These are phyloP conservation scores for Sinopyrophorus schimmeli DNA, from an alignment of 2,888 invertebrate genomes.

Conservation along the genomic window DNA sequence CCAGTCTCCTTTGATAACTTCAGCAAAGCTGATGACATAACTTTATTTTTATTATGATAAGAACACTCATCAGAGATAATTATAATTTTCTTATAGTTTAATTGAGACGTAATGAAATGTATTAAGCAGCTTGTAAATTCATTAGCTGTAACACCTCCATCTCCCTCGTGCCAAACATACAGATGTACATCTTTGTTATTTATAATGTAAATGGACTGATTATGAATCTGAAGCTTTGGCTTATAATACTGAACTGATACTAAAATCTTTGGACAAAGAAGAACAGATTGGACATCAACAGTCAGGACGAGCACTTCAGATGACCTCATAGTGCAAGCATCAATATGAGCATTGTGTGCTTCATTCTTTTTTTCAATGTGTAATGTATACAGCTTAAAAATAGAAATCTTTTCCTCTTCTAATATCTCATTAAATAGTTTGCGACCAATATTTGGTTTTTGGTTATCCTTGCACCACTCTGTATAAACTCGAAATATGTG, in stretches of 20 bases:
- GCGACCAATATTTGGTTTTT: background rate
- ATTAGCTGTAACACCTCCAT: conserved; percentile 31
- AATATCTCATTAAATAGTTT: conserved; percentile 22
- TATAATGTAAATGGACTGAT: background rate
- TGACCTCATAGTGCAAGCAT: background rate
- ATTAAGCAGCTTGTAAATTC: conserved; percentile 27
- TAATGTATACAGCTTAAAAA: conserved; percentile 28
- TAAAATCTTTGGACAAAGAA: background rate
- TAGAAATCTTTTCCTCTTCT: conserved; percentile 30
- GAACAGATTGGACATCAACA: background rate
- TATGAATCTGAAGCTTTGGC: background rate
- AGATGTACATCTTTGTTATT: conserved; percentile 62
- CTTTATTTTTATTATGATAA: conserved; percentile 27
- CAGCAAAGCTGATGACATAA: conserved; percentile 10
- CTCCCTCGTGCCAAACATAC: conserved; percentile 43
- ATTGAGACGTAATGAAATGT: conserved; percentile 1
- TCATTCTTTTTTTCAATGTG: background rate
- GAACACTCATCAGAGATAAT: conserved; percentile 27
- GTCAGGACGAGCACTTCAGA: background rate
- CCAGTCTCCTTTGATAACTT: background rate
- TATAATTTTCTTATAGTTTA: background rate
- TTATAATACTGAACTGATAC: background rate
- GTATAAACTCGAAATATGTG: conserved; percentile 5
- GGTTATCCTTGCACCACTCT: conserved; percentile 2
- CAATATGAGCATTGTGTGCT: background rate